Base-by-base conservation (phyloP, 2,888 invertebrate species). In the Diplolepis rosae region DNA sequence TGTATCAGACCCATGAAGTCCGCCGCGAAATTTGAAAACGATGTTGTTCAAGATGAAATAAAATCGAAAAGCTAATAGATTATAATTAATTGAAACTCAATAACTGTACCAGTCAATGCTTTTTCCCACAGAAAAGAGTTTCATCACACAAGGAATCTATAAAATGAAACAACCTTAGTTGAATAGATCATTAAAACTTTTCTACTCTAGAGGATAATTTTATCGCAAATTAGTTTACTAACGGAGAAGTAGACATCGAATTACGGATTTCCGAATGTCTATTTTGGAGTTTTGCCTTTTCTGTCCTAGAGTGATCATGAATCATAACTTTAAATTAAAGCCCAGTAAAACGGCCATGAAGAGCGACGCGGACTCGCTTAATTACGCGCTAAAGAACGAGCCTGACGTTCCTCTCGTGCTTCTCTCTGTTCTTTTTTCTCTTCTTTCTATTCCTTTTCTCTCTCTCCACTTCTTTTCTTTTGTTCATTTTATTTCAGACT, bases 261-360 rank as follows among this genome's bases (percentile, higher is more conserved):
- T 32, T 54, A 54, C 18, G 32, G 15, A 54, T 54, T 54, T 54
- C 54, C 61, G 39, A n/a, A 13, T 39, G n/a, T 61, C 24, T 9
- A 39, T n/a, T 35, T 7, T 13, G 39, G n/a, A 24, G n/a, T 61
- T 6, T 24, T 9, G n/a, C 61, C 13, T 56, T 18, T 4, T 56
- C 32, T 39, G 61, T 61, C 24, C 39, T 39, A 4, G 13, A 39
- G 24, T 35, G 39, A 61, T 66, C 68, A 48, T 45, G 70, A 68
- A 66, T 52, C 68, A 72, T 72, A 77, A 77, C 77, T 76, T 75
- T 76, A 77, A 76, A 76, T 77, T 77, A 76, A 77, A 76, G 71
- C 73, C 54, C 52, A 61, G 75, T 71, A 71, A 77, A 79, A 72
- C 71, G 74, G 78, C 73, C 71, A 71, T 70, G 73, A 77, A 71